These are phyloP conservation scores for Hydropotes inermis DNA, from an alignment of 2,113 vertebrate species.

Conservation along the genomic window DNA sequence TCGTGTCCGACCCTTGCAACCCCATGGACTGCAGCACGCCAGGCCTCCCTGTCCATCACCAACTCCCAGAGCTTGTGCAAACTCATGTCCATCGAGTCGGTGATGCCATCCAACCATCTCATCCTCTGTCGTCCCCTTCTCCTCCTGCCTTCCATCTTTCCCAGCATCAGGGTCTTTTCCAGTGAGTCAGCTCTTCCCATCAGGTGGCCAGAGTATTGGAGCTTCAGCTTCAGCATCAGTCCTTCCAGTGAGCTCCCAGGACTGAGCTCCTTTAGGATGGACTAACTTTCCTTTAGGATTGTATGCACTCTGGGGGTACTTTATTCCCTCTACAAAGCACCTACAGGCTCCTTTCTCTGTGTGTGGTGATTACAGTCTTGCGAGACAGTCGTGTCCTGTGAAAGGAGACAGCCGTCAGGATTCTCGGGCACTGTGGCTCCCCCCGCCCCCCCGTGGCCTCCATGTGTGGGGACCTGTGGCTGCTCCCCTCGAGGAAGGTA, in stretches of 20 bases:
- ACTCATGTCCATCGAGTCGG: not conserved
- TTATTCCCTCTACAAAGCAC: not conserved
- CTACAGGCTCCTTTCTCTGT: not conserved
- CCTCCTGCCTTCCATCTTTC: not conserved
- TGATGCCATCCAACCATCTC: not conserved
- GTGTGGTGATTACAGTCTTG: not conserved
- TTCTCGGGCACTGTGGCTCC: fast-evolving
- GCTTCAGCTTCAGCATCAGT: not conserved
- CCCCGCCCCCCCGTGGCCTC: fast-evolving
- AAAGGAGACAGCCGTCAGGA: fast-evolving
- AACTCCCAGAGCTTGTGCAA: not conserved
- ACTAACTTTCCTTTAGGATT: not conserved
- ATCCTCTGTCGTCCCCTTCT: not conserved
- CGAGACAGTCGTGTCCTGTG: fast-evolving
- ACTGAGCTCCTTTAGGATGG: not conserved
- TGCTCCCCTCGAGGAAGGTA: too few species aligned
- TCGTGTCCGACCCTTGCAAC: fast-evolving
- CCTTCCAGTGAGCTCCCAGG: not conserved
- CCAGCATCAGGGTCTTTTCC: not conserved
- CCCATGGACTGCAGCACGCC: not conserved
- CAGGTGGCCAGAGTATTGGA: not conserved
- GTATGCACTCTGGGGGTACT: not conserved
- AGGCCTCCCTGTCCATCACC: not conserved
- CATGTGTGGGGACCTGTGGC: fast-evolving
- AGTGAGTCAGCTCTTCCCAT: not conserved